Base-by-base conservation (phyloP, 1,140 invertebrate genomes). In the Dysdera silvatica region DNA sequence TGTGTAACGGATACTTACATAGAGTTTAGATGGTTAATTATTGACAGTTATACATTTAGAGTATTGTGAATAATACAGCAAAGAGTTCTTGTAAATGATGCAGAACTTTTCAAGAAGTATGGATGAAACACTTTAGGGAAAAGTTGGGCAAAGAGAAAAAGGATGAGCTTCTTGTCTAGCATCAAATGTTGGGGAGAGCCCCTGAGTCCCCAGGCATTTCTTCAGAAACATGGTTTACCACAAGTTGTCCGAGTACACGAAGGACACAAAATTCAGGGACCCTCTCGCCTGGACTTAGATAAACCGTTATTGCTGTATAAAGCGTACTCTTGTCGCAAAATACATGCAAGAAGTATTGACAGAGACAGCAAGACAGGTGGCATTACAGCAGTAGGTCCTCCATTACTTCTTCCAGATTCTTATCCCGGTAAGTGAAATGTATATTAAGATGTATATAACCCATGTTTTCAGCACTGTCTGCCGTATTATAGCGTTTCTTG, bases 221-320 rank as follows among this genome's bases (percentile, higher is more conserved):
- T 68, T 24, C 20, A 47, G 24, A 59, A 59, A n/a, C 65, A 58
- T 35, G 43, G 40, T 8, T 41, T 68, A 14, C 67, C 67, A 8
- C 67, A 68, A 48, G 31, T 68, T 8, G 67, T 68, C 18, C 31
- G 62, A 26, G 54, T 68, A 0, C 58, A 65, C 18, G 62, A 68
- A 48, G 61, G 55, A 23, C 59, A 68, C 37, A 26, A 35, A 24
- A 49, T 54, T 0, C 59, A 67, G 28, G 49, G 54, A 35, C 60
- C 53, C 2, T 28, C 56, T 20, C 28, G 51, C 29, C 54, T 68
- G n/a, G 67, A 68, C 49, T 28, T 68, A 37, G 62, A 62, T 49
- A 60, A 59, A 28, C 67, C 67, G 4, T 33, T 68, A 26, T 37
- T 68, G 8, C 43, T 68, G 23, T 65, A 68, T 31, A 61, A 68